phyloP scores from a whole-genome alignment of 2,888 invertebrate species.

The Frankliniella intonsa region DNA sequence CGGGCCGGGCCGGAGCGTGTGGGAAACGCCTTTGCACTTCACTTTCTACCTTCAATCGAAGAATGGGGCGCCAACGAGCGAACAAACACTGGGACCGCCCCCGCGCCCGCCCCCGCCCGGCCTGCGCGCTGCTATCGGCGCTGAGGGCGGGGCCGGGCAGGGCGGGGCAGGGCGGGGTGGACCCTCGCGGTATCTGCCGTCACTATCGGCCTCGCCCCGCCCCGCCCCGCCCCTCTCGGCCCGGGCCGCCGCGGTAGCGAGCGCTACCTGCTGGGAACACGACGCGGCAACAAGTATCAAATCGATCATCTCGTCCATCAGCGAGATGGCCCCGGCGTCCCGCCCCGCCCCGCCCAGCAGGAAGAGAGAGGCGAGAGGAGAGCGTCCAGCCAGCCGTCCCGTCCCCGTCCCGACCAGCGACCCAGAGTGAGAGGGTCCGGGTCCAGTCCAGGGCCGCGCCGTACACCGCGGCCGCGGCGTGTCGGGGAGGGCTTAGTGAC shows the following conservation, averaged over 20 bases:
- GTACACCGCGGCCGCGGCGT: background rate
- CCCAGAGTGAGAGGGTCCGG: background rate
- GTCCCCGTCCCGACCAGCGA: background rate
- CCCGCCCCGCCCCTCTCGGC: no score
- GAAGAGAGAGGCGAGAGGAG: no score
- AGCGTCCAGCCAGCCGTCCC: no score
- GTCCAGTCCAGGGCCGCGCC: background rate
- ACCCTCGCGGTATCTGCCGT: background rate
- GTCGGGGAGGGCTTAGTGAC: no score
- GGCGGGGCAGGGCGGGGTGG: background rate
- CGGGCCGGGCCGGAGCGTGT: no score
- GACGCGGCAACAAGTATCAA: no score
- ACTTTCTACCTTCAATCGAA: slow-evolving; percentile 23
- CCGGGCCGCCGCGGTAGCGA: no score
- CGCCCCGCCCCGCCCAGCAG: no score
- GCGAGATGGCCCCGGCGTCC: no score
- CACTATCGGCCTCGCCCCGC: no score
- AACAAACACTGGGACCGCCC: background rate
- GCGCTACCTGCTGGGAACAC: no score
- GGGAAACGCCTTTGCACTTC: background rate
- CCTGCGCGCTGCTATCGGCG: background rate
- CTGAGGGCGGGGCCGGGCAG: background rate
- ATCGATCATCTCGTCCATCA: no score
- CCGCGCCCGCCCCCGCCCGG: background rate
- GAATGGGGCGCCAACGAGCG: slow-evolving; percentile 12